A percentile compares a stretch with the other conserved stretches of the same genome.
Evolutionary conservation across 2,113 vertebrate species (phyloP).

Genomic region (Thinocorus orbignyianus): DNA sequence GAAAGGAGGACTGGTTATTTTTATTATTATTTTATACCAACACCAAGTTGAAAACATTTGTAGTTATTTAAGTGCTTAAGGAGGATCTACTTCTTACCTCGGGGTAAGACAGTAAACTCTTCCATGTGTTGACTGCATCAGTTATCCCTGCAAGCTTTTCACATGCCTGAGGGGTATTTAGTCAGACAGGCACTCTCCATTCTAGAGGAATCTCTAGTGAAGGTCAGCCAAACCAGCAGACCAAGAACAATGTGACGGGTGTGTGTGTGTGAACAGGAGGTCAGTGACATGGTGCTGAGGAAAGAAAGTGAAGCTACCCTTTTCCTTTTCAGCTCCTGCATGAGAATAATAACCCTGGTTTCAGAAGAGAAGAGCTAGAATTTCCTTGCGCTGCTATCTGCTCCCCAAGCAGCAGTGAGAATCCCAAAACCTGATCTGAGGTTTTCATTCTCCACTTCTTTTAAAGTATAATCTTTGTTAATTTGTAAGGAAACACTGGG

Average conservation of each 20-base stretch:
- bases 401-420: not conserved
- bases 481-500: not conserved
- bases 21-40: conserved; percentile 30
- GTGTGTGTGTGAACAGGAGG: not conserved
- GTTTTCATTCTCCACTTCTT: not conserved
- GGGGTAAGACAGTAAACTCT: conserved; percentile 33
- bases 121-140: conserved; percentile 2
- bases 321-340: not conserved
- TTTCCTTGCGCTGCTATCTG: not conserved
- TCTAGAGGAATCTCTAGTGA: not conserved
- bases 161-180: not conserved
- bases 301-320: not conserved
- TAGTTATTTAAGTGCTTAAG: conserved; percentile 47
- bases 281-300: not conserved
- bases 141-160: not conserved
- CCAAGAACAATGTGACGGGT: not conserved
- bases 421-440: not conserved
- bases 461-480: not conserved
- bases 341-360: not conserved
- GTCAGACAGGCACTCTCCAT: not conserved
- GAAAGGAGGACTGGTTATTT: not conserved
- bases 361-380: not conserved
- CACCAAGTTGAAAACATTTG: conserved; percentile 48
- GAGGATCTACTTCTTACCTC: conserved; percentile 41
- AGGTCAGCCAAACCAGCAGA: conserved; percentile 15